Conservation (phyloP, 92 coral and sea anemone genomes). For the Plumapathes pennacea region DNA sequence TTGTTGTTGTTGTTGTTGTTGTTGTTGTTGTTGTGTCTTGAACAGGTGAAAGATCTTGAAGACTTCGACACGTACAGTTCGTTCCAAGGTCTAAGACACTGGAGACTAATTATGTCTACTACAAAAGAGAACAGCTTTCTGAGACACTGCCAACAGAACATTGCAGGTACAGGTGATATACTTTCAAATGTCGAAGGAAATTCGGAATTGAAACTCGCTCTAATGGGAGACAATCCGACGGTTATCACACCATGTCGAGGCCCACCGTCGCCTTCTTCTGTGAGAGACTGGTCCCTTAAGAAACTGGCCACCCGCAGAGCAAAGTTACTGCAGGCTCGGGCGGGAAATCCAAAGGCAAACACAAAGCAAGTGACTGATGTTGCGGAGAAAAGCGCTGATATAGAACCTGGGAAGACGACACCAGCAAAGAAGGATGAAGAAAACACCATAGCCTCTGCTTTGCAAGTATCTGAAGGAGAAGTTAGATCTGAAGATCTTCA, state of each 20-base stretch:
- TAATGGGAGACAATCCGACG: conserved; percentile 67
- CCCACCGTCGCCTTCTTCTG: conserved; percentile 66
- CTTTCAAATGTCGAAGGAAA: conserved; percentile 44
- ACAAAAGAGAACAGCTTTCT: conserved; percentile 42
- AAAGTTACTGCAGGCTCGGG: neutral
- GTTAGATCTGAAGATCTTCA: neutral
- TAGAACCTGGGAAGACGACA: neutral
- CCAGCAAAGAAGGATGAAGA: neutral
- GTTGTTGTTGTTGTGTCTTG: neutral
- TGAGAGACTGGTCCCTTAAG: conserved; percentile 62
- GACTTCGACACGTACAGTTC: conserved; percentile 67
- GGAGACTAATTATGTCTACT: conserved; percentile 59
- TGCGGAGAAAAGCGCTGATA: neutral
- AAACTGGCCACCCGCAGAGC: conserved; percentile 18
- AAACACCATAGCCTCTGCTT: neutral
- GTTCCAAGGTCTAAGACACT: conserved; percentile 64
- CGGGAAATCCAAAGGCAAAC: neutral
- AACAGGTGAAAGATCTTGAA: conserved; percentile 53
- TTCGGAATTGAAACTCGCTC: conserved; percentile 64
- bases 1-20: too few relatives aligned
- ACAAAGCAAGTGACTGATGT: neutral
- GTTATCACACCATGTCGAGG: conserved; percentile 65
- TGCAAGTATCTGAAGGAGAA: neutral
- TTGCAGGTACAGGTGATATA: conserved; percentile 41
- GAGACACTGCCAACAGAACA: conserved; percentile 37